Conservation (phyloP, 92 coral and sea anemone genomes). For the Montipora capitata region DNA sequence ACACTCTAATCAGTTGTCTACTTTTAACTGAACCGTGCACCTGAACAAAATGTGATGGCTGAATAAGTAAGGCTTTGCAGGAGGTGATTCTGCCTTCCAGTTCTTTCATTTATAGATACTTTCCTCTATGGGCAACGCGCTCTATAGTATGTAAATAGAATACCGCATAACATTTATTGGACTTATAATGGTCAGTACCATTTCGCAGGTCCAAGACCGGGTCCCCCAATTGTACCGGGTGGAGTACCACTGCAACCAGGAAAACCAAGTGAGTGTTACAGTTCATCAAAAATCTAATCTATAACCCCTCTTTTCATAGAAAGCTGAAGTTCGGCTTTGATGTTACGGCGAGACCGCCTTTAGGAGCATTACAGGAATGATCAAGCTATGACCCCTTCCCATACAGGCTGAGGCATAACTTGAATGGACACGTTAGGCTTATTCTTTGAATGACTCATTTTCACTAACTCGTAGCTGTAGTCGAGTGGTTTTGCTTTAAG, state of each 20-base stretch:
- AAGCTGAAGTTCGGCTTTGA: not conserved
- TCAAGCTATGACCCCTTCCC: not conserved
- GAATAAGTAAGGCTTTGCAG: not conserved
- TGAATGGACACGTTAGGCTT: too few species aligned
- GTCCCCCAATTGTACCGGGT: conserved; percentile 52
- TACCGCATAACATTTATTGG: too few species aligned
- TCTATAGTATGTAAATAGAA: too few species aligned
- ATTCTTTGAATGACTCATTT: too few species aligned
- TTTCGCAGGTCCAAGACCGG: conserved; percentile 59
- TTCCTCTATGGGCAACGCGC: too few species aligned
- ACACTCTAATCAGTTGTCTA: too few species aligned
- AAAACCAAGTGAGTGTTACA: conserved; percentile 38
- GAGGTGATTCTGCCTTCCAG: not conserved
- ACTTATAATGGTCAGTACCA: not conserved
- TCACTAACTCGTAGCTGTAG: too few species aligned
- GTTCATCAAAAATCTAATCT: not conserved
- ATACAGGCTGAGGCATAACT: not conserved
- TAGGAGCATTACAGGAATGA: not conserved
- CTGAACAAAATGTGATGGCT: not conserved
- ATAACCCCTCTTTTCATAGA: too few species aligned
- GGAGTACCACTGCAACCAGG: conserved; percentile 41
- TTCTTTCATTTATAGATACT: too few species aligned
- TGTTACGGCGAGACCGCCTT: not conserved
- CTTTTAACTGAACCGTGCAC: not conserved
- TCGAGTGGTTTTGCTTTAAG: too few species aligned